Conservation (phyloP, 2,113 vertebrate genomes). For the Petrocephalus microphthalmus region DNA sequence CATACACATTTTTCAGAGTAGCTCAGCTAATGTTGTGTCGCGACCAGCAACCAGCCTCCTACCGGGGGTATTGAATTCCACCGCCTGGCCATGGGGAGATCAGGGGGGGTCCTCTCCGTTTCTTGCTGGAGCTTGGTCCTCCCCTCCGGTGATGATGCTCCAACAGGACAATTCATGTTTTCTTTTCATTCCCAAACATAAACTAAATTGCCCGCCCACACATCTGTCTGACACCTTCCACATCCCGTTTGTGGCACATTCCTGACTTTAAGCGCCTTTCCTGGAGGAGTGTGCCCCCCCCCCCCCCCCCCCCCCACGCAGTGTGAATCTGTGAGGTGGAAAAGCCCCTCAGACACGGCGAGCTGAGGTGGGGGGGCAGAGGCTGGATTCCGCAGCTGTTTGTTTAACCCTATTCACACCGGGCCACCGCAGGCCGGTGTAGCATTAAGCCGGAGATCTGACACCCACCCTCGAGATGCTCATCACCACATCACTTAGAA, state of each 20-base stretch:
- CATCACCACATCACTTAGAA: background rate
- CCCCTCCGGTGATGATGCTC: background rate
- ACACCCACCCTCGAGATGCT: background rate
- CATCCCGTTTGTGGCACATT: background rate
- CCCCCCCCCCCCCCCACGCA: background rate
- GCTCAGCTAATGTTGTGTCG: background rate
- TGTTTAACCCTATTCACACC: background rate
- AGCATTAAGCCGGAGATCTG: no score
- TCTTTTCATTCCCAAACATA: background rate
- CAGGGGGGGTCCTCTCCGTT: background rate
- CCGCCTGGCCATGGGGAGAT: background rate
- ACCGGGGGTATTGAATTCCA: background rate
- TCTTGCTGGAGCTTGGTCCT: background rate
- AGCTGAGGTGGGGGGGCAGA: background rate
- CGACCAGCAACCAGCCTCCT: background rate
- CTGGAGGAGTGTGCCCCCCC: background rate
- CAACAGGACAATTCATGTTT: background rate
- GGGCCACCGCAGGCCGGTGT: background rate
- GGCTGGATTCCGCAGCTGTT: background rate
- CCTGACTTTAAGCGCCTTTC: background rate
- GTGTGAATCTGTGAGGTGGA: background rate
- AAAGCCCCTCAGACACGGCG: no score
- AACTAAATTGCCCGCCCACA: background rate
- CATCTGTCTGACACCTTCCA: background rate
- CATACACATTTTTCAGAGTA: background rate